Base-by-base conservation (phyloP, 2,888 invertebrate species). In the Pherbina coryleti region DNA sequence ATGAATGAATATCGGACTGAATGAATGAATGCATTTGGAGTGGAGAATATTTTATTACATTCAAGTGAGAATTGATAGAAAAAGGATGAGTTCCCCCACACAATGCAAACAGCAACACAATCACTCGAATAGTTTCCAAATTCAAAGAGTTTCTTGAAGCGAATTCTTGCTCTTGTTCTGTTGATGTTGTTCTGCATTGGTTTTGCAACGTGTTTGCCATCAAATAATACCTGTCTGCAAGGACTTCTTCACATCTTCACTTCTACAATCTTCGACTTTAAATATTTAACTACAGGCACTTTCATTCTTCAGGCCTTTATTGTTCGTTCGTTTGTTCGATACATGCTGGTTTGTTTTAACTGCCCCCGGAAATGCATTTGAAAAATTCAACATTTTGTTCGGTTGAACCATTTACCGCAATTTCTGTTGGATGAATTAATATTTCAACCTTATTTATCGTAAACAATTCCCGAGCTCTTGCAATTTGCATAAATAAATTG, bases 401-500 rank as follows among this genome's bases (percentile, higher is more conserved):
- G 34, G 5, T 44, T 57, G 60, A 9, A 37, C 72, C 37, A 72
- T 60, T 55, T 25, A 49, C 72, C 60, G 72, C 72, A 72, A 72
- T 44, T 57, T 72, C 60, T 25, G 19, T 37, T 57, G 22, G 14
- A 60, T 57, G 53, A 51, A 75, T 67, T 75, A 75, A 75, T 75
- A 75, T 53, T 75, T 67, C 66, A 67, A 31, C 55, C 81, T 79
- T 84, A 83, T 84, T 85, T 85, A 83, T 81, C 81, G 83, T 85
- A 84, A 85, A 85, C 83, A 84, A 85, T 85, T 85, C 82, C 81
- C 79, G 80, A 78, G 84, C 83, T 84, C 84, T 82, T 83, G 82
- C 82, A 85, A 85, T 85, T 85, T 85, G 83, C 85, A 85, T 85
- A 85, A 85, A 85, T 85, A 85, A 77, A 77, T 67, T 22, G 67